These are phyloP conservation scores for Uropetala carovei DNA, from an alignment of 2,888 invertebrate genomes.

Conservation along the genomic window DNA sequence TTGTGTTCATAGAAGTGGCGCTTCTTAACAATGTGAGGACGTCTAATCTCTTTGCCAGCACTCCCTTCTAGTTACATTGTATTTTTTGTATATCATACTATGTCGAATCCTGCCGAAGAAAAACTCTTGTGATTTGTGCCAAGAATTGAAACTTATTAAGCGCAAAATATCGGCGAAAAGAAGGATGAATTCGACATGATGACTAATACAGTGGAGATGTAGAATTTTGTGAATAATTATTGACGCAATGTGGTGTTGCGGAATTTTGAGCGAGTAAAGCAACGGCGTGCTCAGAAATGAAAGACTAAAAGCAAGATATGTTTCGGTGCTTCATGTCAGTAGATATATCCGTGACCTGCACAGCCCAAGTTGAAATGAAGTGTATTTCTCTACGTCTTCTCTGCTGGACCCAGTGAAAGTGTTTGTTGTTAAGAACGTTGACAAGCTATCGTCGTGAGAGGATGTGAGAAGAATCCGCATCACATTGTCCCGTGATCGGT, in stretches of 20 bases:
- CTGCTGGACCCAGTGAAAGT: not conserved
- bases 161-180: too few relatives aligned
- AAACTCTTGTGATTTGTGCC: too few relatives aligned
- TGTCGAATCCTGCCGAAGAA: not conserved
- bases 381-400: not conserved
- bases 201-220: not conserved
- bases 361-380: not conserved
- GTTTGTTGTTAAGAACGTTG: not conserved
- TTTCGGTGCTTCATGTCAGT: not conserved
- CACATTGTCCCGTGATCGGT: not conserved
- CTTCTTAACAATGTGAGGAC: not conserved
- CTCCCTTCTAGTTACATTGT: not conserved
- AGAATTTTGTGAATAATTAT: not conserved
- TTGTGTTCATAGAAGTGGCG: slow-evolving; percentile 15
- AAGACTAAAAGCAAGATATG: not conserved
- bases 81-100: not conserved
- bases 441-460: not conserved
- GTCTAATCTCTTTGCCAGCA: not conserved
- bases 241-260: not conserved
- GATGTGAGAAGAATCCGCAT: not conserved
- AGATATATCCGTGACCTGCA: not conserved
- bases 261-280: not conserved
- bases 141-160: too few relatives aligned
- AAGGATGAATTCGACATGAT: too few relatives aligned
- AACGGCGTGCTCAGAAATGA: not conserved